Evolutionary conservation across 1,140 invertebrate genomes (phyloP).

Genomic region (Cyclina sinensis): DNA sequence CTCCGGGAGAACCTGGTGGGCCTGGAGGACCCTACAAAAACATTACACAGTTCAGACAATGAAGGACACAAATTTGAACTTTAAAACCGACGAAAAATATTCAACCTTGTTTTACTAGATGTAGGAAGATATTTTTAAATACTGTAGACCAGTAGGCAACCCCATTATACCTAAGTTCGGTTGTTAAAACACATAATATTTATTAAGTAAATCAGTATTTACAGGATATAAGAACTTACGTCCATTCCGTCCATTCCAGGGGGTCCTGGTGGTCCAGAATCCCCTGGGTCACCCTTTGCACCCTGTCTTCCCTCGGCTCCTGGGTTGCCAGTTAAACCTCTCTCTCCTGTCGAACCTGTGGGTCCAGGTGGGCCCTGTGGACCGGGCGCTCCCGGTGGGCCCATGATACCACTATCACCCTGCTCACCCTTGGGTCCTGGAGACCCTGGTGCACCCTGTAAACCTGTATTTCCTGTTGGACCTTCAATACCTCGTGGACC

Average conservation of each 20-base stretch:
- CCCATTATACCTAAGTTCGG: too few species aligned
- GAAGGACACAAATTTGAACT: too few species aligned
- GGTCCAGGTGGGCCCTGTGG: slow-evolving; percentile 88
- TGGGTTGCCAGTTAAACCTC: slow-evolving; percentile 86
- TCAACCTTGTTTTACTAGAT: too few species aligned
- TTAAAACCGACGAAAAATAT: too few species aligned
- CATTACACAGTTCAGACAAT: too few species aligned
- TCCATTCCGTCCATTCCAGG: slow-evolving; percentile 83
- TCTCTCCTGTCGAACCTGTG: slow-evolving; percentile 90
- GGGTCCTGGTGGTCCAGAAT: slow-evolving; percentile 89
- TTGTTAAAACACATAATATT: too few species aligned
- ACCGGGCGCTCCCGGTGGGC: slow-evolving; percentile 78
- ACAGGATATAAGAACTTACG: slow-evolving; percentile 67
- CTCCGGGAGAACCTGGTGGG: slow-evolving; percentile 74
- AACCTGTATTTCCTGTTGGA: slow-evolving; percentile 91
- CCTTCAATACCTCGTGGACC: slow-evolving; percentile 93
- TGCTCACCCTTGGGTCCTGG: slow-evolving; percentile 79
- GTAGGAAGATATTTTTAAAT: too few species aligned
- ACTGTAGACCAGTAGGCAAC: too few species aligned
- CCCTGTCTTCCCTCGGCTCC: slow-evolving; percentile 84
- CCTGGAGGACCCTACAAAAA: slow-evolving; percentile 33
- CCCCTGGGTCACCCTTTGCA: slow-evolving; percentile 90
- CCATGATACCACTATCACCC: slow-evolving; percentile 79
- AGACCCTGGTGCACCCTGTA: slow-evolving; percentile 89
- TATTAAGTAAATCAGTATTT: too few species aligned